Conservation (phyloP, 2,113 vertebrate genomes). For the Coracopsis vasa region DNA sequence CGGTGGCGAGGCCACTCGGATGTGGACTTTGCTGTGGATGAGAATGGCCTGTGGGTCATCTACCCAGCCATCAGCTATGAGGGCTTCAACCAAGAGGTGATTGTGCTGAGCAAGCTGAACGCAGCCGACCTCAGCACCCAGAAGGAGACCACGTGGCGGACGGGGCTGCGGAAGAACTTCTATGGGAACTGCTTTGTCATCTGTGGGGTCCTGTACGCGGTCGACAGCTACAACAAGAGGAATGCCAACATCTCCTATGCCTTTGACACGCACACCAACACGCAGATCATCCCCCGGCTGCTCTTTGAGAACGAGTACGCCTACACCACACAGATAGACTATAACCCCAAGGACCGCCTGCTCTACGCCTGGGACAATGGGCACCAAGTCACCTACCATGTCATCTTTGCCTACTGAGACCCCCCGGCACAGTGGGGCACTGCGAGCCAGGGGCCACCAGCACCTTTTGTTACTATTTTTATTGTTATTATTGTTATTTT, state of each 20-base stretch:
- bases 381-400: constrained; percentile 93
- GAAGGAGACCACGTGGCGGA: constrained; percentile 94
- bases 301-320: constrained; percentile 93
- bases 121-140: constrained; percentile 88
- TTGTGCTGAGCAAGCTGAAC: constrained; percentile 90
- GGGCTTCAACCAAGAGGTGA: constrained; percentile 90
- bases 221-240: constrained; percentile 88
- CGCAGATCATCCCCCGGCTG: constrained; percentile 90
- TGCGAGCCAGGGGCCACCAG: constrained; percentile 61
- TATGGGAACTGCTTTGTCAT: constrained; percentile 96
- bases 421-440: background rate
- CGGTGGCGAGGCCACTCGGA: constrained; percentile 89
- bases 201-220: constrained; percentile 93
- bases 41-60: constrained; percentile 95
- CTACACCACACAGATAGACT: constrained; percentile 95
- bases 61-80: constrained; percentile 92
- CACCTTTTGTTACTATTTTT: constrained; percentile 70
- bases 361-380: constrained; percentile 97
- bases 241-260: constrained; percentile 93
- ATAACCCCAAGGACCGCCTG: constrained; percentile 93
- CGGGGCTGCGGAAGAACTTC: constrained; percentile 86
- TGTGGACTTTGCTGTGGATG: constrained; percentile 91
- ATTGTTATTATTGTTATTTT: constrained; percentile 77
- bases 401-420: constrained; percentile 90
- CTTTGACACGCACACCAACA: constrained; percentile 98